Evolutionary conservation across 2,888 invertebrate genomes (phyloP), one percentile per base, ranked within the genome.

Genomic region (Cistogaster globosa): DNA sequence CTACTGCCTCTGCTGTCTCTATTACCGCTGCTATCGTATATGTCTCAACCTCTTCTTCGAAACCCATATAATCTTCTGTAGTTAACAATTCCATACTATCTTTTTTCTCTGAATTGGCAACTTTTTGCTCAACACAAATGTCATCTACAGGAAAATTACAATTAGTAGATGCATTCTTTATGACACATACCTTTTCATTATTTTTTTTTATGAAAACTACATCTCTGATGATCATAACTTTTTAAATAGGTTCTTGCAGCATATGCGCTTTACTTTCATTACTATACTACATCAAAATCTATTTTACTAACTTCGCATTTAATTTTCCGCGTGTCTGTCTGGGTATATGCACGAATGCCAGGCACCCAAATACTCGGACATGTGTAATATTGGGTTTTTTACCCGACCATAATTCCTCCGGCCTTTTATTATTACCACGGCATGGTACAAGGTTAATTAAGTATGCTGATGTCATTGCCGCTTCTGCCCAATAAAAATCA

Each of bases 351-450:
- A 82, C 85, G 71, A 87, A 86, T 0, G 83, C 86, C 20, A 72
- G 84, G 26, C 87, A 83, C 0, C 87, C 87, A 67, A 88, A 88
- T 4, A 86, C 74, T 18, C 78, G 71, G 3, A 55, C 14, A 16
- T 55, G 42, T 55, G 55, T 11, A 6, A 12, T 2, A 12, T 12
- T 45, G 1, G 45, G 14, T 45, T 45, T n/a, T 45, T 12, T 12
- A 12, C 14, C 14, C 14, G 45, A 45, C 14, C 45, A 45, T 11
- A 45, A 2, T 45, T 14, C 45, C 12, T 45, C 45, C 12, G 45
- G 12, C 7, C 45, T 14, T 6, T 12, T 45, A 14, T 6, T 12
- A 1, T 45, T 45, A 12, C 14, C 14, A 45, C 8, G 45, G 14
- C 14, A 14, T 14, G 45, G 45, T 12, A 45, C 45, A 45, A 12